These are phyloP conservation scores for Aptenodytes forsteri DNA, from an alignment of 2,113 vertebrate species.

Conservation along the genomic window DNA sequence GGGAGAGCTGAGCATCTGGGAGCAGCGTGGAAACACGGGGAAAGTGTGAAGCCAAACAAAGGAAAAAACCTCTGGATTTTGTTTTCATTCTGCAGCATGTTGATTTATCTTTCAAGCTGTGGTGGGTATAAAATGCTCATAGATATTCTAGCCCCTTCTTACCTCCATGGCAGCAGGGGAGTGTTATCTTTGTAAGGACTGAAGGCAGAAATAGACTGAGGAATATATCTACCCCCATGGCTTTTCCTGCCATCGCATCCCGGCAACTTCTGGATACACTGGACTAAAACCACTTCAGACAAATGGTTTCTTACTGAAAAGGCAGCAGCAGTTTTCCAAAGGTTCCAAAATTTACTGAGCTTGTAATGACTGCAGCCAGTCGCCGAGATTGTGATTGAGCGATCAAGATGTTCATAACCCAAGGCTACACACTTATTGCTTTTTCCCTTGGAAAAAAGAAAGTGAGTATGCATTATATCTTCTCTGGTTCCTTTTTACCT, in stretches of 20 bases:
- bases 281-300: neutral
- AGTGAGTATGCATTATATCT: neutral
- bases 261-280: neutral
- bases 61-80: neutral
- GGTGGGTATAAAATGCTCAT: neutral
- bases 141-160: neutral
- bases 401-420: conserved; percentile 9
- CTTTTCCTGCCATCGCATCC: neutral
- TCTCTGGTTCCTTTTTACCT: neutral
- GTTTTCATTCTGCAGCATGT: neutral
- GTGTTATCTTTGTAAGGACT: neutral
- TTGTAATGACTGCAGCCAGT: neutral
- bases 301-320: neutral
- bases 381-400: neutral
- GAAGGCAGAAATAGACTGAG: neutral
- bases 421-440: conserved; percentile 33
- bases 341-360: neutral
- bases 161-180: neutral
- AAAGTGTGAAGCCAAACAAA: neutral
- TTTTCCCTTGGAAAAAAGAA: conserved; percentile 31
- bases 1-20: neutral
- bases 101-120: neutral
- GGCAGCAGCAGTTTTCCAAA: neutral
- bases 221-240: neutral
- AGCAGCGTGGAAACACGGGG: rapidly evolving